Percentiles rank a stretch among this genome's conserved stretches.
Conservation (phyloP, 2,113 vertebrate genomes). For the Triplophysa tibetana region DNA sequence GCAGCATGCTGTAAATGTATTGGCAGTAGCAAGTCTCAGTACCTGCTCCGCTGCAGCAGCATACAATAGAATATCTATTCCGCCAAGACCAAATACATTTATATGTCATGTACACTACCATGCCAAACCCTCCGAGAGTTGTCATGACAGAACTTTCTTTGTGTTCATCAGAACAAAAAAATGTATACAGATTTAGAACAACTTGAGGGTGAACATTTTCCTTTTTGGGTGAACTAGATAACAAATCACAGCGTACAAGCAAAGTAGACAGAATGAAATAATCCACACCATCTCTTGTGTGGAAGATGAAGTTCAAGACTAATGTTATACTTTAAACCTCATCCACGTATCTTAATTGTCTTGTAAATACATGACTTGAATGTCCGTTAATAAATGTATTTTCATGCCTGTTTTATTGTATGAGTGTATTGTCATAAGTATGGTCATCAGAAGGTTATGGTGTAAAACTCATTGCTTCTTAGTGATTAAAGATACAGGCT, state of each 20-base stretch:
- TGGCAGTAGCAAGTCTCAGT: too few relatives aligned
- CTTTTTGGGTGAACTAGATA: background rate
- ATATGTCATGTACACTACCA: too few relatives aligned
- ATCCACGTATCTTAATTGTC: background rate
- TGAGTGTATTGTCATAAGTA: background rate
- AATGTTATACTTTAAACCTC: background rate
- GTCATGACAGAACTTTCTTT: too few relatives aligned
- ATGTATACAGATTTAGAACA: too few relatives aligned
- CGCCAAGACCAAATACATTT: too few relatives aligned
- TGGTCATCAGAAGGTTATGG: background rate
- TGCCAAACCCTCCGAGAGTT: too few relatives aligned
- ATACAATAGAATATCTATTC: too few relatives aligned
- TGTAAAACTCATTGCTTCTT: slow-evolving; percentile 7
- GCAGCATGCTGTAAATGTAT: too few relatives aligned
- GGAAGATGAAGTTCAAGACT: background rate
- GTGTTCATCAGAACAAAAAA: too few relatives aligned
- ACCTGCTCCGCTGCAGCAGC: too few relatives aligned
- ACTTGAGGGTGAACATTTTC: too few relatives aligned
- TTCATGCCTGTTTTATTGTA: too few relatives aligned
- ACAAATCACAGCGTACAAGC: slow-evolving; percentile 20
- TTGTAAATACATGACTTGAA: background rate
- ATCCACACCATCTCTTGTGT: background rate
- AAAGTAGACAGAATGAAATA: background rate
- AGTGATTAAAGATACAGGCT: slow-evolving; percentile 22
- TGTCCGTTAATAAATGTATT: background rate